Base-by-base conservation (phyloP, 1,140 invertebrate species). In the Drosophila bipectinata region DNA sequence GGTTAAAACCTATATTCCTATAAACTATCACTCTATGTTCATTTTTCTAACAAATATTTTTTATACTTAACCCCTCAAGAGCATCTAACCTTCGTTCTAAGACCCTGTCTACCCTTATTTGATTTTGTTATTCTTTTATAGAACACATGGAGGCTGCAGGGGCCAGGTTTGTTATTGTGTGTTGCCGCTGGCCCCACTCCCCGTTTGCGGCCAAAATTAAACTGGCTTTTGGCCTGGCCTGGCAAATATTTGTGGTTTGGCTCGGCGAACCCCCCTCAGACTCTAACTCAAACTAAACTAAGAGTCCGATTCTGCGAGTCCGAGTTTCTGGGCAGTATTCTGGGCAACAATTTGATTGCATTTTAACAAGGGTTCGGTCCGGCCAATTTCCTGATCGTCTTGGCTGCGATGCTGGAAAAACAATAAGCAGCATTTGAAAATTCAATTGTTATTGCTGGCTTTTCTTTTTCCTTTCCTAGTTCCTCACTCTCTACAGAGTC, bases 401-500 rank as follows among this genome's bases (percentile, higher is more conserved):
- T 57, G 62, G n/a, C 32, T 12, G 56, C 56, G 57, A 56, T 55
- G 54, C 71, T 82, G 74, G 66, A 82, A 82, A 85, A 85, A 87
- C 82, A 85, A 85, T 87, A 85, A 82, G 83, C 83, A 75, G 83
- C 83, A 60, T 85, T 88, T 82, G 82, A 75, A 88, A 85, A 85
- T 87, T 85, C 82, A 85, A 85, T 85, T 85, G 82, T 87, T 85
- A 85, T 87, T 85, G 78, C 69, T 82, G 32, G 81, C 55, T 85
- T 85, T 84, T 72, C 77, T 76, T 72, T 72, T 72, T 66, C 49
- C 24, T 44, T 44, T 44, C 41, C 41, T 12, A n/a, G 39, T 14
- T 39, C 45, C n/a, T 12, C n/a, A 21, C 12, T 10, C 30, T 28
- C 52, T 26, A 57, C 52, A 49, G 26, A 48, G 54, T 71, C 78